Evolutionary conservation across 2,113 vertebrate species (phyloP).

Genomic region (Limnothrissa miodon): DNA sequence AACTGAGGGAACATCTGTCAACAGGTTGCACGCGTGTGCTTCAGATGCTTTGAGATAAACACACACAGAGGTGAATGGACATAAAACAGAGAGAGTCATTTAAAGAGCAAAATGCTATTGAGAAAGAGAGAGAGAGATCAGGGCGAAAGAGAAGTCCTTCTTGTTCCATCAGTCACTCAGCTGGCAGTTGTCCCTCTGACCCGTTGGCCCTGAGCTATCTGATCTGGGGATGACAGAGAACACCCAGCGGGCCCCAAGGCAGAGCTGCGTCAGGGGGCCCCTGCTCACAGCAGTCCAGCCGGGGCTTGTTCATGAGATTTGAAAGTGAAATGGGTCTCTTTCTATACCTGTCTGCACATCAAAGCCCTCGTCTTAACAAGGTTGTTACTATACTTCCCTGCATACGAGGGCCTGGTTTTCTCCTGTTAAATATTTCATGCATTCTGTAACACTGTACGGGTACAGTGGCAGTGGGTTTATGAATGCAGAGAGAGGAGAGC

Average conservation of each 20-base stretch:
- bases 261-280: constrained; percentile 13
- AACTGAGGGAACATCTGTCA: neutral
- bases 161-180: neutral
- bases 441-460: neutral
- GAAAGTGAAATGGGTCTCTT: neutral
- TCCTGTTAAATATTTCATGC: neutral
- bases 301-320: neutral
- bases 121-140: constrained; percentile 11
- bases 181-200: neutral
- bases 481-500: neutral
- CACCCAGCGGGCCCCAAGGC: neutral
- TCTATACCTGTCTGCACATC: neutral
- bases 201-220: neutral
- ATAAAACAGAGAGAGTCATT: neutral
- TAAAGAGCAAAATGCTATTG: neutral
- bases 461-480: neutral
- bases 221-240: neutral
- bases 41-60: neutral
- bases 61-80: neutral
- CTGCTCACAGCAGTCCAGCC: neutral
- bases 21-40: neutral
- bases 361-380: neutral
- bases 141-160: neutral
- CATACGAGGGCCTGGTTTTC: neutral
- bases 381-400: neutral